Evolutionary conservation across 2,888 invertebrate genomes (phyloP), one percentile per base, ranked within the genome.

Genomic region (Iselma pallidipennis): DNA sequence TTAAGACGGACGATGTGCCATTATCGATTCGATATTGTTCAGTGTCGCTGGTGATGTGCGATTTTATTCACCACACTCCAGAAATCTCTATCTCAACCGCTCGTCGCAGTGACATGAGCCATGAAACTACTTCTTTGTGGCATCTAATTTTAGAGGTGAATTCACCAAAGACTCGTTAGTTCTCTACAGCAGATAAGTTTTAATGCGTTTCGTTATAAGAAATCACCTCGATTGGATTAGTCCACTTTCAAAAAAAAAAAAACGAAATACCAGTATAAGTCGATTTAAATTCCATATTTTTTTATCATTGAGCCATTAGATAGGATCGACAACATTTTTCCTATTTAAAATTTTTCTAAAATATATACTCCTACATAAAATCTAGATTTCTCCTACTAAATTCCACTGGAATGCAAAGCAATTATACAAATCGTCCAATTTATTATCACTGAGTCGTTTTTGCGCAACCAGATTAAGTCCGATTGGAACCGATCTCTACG

Each of bases 61-160:
- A 66, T 71, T 72, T 69, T 68, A 66, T 67, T 67, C 67, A 62
- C 49, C 53, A 42, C 57, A 67, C 57, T 65, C 63, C 60, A 68
- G 69, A 42, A 45, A 63, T 66, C 54, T 51, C 48, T 37, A 10
- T 5, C 12, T 23, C 61, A 63, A 68, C 63, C 63, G 63, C 68
- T 71, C 71, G 65, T 66, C 65, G 58, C 61, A 60, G 66, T 66
- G 65, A 71, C 69, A 71, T 69, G 74, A 72, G 70, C 72, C 72
- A 70, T 74, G 71, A 74, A 74, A 71, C 70, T 69, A 67, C 71
- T 66, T 70, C 71, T 67, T 67, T 71, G 72, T 66, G 66, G 73
- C 66, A 63, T 72, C 71, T 71, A 70, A 73, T 73, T 74, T 73
- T 72, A 69, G 66, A 71, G 66, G 68, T 66, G 68, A 71, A 71